phyloP scores from a whole-genome alignment of 2,797 vertebrate genomes.

The Phataginus tricuspis region DNA sequence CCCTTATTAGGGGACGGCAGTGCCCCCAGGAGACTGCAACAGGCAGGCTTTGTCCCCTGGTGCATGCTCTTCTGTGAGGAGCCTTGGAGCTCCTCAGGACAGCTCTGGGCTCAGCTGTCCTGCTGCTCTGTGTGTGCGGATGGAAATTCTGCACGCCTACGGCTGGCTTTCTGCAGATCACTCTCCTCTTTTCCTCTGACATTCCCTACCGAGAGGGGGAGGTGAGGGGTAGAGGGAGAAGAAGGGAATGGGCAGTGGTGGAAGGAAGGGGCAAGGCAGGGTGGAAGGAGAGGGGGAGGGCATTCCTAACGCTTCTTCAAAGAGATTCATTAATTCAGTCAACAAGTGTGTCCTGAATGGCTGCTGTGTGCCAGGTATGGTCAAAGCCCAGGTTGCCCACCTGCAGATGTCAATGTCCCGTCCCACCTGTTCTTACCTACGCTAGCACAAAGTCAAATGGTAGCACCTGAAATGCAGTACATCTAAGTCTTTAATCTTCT shows the following conservation, averaged over 20 bases:
- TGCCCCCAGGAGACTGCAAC: background rate
- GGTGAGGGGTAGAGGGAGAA: too few species aligned
- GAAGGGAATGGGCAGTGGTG: too few species aligned
- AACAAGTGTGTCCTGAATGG: background rate
- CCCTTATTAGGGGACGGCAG: background rate
- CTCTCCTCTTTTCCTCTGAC: background rate
- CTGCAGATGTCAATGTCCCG: background rate
- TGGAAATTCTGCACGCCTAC: background rate
- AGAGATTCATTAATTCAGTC: background rate
- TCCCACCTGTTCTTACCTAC: background rate
- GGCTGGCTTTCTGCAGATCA: background rate
- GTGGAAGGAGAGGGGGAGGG: background rate
- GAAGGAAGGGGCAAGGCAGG: background rate
- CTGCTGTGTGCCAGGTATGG: background rate
- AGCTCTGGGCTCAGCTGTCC: background rate
- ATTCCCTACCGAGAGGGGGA: background rate
- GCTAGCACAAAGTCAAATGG: background rate
- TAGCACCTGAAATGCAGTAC: background rate
- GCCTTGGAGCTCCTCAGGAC: background rate
- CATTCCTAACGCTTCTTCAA: constrained; percentile 25
- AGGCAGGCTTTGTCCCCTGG: background rate
- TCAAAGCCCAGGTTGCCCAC: background rate
- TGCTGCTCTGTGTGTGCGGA: background rate
- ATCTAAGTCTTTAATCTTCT: background rate
- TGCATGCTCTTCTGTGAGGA: background rate